Evolutionary conservation across 1,140 invertebrate genomes (phyloP), one percentile per base, ranked within the genome.

Genomic region (Mylabris phalerata): DNA sequence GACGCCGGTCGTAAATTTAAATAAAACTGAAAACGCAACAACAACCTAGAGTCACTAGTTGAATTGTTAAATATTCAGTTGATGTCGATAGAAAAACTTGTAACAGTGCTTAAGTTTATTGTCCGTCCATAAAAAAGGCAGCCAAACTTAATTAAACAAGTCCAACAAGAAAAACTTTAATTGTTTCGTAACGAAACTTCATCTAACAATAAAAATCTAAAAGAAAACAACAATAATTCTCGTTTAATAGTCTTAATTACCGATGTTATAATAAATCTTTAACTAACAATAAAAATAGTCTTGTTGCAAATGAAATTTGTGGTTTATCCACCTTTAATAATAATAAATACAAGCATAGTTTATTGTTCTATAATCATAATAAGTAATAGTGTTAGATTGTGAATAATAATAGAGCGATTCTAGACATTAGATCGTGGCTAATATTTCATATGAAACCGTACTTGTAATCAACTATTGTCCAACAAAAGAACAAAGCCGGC

Each of bases 401-500:
- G 32, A 32, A 32, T 32, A 32, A 32, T 32, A 32, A 32, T 32
- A 32, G 32, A 7, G 32, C 32, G 32, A 32, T 32, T 32, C 7
- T 5, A 32, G 32, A 32, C 7, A 4, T 5, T 19, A 51, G 27
- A 24, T 54, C 51, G 51, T 54, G 51, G 51, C 27, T 45, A 26
- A 54, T 54, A 54, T 54, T 54, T 54, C 51, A 54, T 54, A 42
- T 32, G n/a, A 4, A 13, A 25, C 19, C 26, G 47, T 9, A 24
- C 44, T 46, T 24, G 44, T 39, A 52, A 52, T 52, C 48, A 50
- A 39, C 9, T 54, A 45, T 54, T 45, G 51, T 50, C 40, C 13
- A 27, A 45, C 41, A 45, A 40, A 52, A 52, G 50, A 54, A 54
- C 51, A 54, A 54, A 54, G 51, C 42, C 46, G 51, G 45, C 51